phyloP scores from a whole-genome alignment of 2,888 invertebrate genomes.

The Chesias legatella region DNA sequence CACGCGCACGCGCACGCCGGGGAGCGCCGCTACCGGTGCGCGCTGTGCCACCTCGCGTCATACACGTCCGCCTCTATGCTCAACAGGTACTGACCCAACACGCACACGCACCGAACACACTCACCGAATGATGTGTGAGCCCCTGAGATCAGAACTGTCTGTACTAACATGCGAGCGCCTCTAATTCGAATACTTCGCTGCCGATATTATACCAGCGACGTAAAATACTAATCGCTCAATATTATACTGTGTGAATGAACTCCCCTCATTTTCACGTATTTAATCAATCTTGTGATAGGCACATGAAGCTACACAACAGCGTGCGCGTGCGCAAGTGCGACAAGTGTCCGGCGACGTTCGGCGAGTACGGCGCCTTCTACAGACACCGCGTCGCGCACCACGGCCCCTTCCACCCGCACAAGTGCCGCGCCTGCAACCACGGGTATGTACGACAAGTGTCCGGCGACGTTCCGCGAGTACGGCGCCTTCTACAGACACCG shows the following conservation, averaged over 20 bases:
- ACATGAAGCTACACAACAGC: constrained; percentile 30
- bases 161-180: too few relatives aligned
- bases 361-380: constrained; percentile 16
- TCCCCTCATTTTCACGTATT: too few relatives aligned
- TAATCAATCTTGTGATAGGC: constrained; percentile 9
- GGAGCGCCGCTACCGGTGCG: constrained; percentile 27
- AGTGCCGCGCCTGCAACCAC: constrained; percentile 3
- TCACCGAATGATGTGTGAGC: too few relatives aligned
- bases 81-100: constrained; percentile 1
- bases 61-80: not conserved
- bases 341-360: constrained; percentile 29
- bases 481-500: constrained; percentile 4
- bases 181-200: too few relatives aligned
- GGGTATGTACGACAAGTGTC: constrained; percentile 28
- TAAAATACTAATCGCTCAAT: too few relatives aligned
- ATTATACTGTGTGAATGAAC: too few relatives aligned
- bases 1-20: constrained; percentile 30
- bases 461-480: constrained; percentile 28
- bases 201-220: too few relatives aligned
- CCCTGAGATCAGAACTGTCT: too few relatives aligned
- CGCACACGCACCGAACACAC: too few relatives aligned
- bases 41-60: constrained; percentile 8
- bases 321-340: constrained; percentile 25
- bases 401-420: constrained; percentile 1
- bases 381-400: constrained; percentile 6